A percentile compares a stretch with the other conserved stretches of the same genome.
Evolutionary conservation across 2,888 invertebrate species (phyloP).

Genomic region (Mystacides longicornis): DNA sequence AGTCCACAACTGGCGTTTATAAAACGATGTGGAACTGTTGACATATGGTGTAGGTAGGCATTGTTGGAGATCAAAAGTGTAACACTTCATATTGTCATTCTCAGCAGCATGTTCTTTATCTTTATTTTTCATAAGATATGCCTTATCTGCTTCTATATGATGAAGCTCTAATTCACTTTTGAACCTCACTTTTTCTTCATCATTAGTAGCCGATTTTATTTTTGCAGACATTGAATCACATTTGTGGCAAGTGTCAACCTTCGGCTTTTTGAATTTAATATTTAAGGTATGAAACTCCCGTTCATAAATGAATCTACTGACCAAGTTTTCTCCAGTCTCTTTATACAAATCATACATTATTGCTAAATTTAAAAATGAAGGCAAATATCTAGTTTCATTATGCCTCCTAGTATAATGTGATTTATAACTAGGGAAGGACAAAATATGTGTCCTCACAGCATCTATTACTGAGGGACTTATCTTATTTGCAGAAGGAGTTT

Average conservation of each 20-base stretch:
- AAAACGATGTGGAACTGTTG: not conserved
- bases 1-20: conserved; percentile 1
- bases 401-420: not conserved
- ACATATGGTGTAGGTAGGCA: not conserved
- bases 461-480: not conserved
- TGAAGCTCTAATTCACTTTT: not conserved
- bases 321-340: not conserved
- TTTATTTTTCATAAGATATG: not conserved
- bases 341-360: not conserved
- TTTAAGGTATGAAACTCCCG: not conserved
- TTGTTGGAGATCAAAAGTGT: not conserved
- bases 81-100: not conserved
- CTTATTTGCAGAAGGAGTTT: not conserved
- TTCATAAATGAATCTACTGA: not conserved
- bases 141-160: not conserved
- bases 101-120: not conserved
- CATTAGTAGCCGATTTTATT: not conserved
- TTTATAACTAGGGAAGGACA: not conserved
- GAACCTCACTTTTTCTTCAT: not conserved
- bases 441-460: not conserved
- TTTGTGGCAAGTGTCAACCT: not conserved
- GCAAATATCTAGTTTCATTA: not conserved
- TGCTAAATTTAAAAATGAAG: not conserved
- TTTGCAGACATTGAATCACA: not conserved
- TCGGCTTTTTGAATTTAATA: not conserved